A percentile compares a stretch with the other conserved stretches of the same genome.
Evolutionary conservation across 2,797 vertebrate genomes (phyloP).

Genomic region (Argyrosomus regius): DNA sequence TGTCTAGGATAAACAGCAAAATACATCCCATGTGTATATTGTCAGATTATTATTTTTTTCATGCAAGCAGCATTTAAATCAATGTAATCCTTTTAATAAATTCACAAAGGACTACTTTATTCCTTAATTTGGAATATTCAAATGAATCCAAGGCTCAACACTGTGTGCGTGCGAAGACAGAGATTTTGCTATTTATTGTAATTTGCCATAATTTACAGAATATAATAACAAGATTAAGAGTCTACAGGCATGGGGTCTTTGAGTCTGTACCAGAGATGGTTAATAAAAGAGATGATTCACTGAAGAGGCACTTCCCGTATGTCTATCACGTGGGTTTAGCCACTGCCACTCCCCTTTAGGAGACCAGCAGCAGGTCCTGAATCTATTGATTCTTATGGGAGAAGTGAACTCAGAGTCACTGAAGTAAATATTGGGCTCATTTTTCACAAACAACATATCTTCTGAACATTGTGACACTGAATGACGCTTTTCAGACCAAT

Average conservation of each 20-base stretch:
- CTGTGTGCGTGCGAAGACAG: background rate
- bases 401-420: too few relatives aligned
- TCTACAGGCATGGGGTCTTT: background rate
- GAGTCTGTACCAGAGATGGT: background rate
- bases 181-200: background rate
- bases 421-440: too few relatives aligned
- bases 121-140: background rate
- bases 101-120: background rate
- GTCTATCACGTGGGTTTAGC: too few relatives aligned
- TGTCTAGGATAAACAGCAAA: conserved; percentile 8
- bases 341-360: too few relatives aligned
- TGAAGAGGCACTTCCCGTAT: too few relatives aligned
- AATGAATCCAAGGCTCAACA: conserved; percentile 1
- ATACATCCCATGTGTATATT: conserved; percentile 2
- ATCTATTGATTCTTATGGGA: too few relatives aligned
- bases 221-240: background rate
- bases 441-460: too few relatives aligned
- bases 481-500: too few relatives aligned
- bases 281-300: too few relatives aligned
- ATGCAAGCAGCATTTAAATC: conserved; percentile 17
- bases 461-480: too few relatives aligned
- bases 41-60: conserved; percentile 13
- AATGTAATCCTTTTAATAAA: background rate
- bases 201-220: background rate
- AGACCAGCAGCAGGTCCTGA: too few relatives aligned